Evolutionary conservation across 2,888 invertebrate genomes (phyloP).

Genomic region (Drosophila fulvimacula): DNA sequence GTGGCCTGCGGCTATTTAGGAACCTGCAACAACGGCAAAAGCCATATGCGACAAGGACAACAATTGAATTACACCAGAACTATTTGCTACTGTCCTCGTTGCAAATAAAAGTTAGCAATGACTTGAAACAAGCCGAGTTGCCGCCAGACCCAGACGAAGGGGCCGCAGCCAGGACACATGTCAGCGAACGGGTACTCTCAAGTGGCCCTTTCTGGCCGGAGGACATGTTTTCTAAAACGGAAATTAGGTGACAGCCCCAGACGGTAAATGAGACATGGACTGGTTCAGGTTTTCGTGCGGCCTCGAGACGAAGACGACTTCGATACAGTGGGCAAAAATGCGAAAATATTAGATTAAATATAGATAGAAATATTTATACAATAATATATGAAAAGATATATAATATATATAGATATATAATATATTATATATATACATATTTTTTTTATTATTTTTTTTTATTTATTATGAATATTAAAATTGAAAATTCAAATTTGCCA

Average conservation of each 20-base stretch:
- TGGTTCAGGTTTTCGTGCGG: slow-evolving; percentile 26
- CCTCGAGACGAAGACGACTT: slow-evolving; percentile 26
- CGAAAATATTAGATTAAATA: too few relatives aligned
- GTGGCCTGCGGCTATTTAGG: slow-evolving; percentile 24
- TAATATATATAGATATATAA: too few relatives aligned
- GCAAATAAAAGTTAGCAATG: slow-evolving; percentile 52
- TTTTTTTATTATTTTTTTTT: too few relatives aligned
- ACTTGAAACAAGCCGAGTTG: slow-evolving; percentile 57
- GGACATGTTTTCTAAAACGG: slow-evolving; percentile 76
- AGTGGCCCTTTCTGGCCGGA: slow-evolving; percentile 57
- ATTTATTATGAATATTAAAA: too few relatives aligned
- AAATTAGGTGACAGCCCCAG: slow-evolving; percentile 79
- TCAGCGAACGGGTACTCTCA: slow-evolving; percentile 39
- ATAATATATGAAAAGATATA: too few relatives aligned
- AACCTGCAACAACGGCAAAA: slow-evolving; percentile 45
- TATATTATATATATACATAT: too few relatives aligned
- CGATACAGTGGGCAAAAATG: slow-evolving; percentile 42
- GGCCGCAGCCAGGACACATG: slow-evolving; percentile 43
- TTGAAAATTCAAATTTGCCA: too few relatives aligned
- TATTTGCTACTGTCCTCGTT: slow-evolving; percentile 47
- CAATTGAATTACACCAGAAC: slow-evolving; percentile 77
- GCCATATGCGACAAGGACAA: slow-evolving; percentile 63
- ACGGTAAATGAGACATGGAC: slow-evolving; percentile 40
- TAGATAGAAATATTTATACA: too few relatives aligned
- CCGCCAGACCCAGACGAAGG: slow-evolving; percentile 7